Evolutionary conservation across 2,888 invertebrate species (phyloP).

Genomic region (Acronicta psi): DNA sequence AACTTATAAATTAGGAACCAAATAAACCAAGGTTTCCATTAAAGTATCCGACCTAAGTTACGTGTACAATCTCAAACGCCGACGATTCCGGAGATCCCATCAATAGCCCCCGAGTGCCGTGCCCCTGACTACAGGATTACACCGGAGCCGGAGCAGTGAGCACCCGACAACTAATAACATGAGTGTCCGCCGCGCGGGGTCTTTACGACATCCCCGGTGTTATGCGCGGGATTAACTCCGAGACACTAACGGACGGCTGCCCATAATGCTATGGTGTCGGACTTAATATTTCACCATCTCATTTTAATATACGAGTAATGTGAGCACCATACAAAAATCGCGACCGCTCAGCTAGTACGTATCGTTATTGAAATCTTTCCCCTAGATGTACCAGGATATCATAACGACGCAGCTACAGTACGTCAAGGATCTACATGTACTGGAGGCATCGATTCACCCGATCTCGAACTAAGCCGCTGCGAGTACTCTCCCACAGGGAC

Average conservation of each 20-base stretch:
- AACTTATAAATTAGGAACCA: too few species aligned
- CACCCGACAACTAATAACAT: constrained; percentile 30
- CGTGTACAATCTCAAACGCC: too few species aligned
- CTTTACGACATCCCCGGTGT: constrained; percentile 25
- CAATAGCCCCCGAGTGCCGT: background rate
- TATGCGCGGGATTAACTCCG: constrained; percentile 29
- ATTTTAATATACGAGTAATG: background rate
- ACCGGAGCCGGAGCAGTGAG: too few species aligned
- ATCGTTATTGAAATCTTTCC: background rate
- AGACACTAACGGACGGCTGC: constrained; percentile 2
- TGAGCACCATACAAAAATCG: too few species aligned
- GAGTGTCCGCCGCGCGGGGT: constrained; percentile 21
- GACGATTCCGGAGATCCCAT: constrained; percentile 8
- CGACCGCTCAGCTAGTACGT: background rate
- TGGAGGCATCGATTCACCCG: constrained; percentile 5
- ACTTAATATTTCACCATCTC: constrained; percentile 4
- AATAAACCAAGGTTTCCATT: too few species aligned
- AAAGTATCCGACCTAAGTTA: too few species aligned
- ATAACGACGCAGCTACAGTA: background rate
- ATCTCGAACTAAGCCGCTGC: background rate
- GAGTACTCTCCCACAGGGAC: background rate
- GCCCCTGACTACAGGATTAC: constrained; percentile 13
- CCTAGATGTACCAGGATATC: background rate
- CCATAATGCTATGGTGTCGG: constrained; percentile 1
- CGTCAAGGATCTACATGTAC: background rate